A percentile compares a stretch with the other conserved stretches of the same genome.
phyloP scores from a whole-genome alignment of 2,797 vertebrate genomes.

The Spinus olivaceus region DNA sequence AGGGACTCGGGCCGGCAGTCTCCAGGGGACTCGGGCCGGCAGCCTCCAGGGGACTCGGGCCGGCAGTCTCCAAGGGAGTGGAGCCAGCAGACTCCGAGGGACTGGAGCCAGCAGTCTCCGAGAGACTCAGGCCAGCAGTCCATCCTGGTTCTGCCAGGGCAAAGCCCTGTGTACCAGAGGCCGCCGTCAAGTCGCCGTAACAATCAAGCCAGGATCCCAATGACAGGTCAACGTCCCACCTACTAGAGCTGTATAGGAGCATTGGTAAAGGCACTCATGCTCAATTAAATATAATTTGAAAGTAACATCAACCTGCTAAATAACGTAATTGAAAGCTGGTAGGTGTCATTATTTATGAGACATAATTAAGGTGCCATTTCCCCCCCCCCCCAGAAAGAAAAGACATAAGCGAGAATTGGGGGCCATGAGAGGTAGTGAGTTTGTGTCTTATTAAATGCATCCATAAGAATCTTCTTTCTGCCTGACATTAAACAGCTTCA shows the following conservation, averaged over 20 bases:
- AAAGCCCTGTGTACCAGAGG: slow-evolving; percentile 62
- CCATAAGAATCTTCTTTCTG: slow-evolving; percentile 25
- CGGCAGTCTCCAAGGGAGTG: slow-evolving; percentile 70
- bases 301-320: slow-evolving; percentile 15
- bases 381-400: not conserved
- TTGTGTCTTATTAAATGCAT: not conserved
- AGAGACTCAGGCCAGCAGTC: slow-evolving; percentile 76
- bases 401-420: not conserved
- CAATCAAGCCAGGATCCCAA: slow-evolving; percentile 56
- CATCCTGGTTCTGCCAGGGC: slow-evolving; percentile 62
- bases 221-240: slow-evolving; percentile 22
- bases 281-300: not conserved
- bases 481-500: slow-evolving; percentile 51
- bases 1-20: slow-evolving; percentile 78
- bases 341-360: slow-evolving; percentile 27
- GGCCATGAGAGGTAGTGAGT: not conserved
- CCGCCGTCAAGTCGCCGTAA: slow-evolving; percentile 67
- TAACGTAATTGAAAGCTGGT: slow-evolving; percentile 41
- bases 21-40: slow-evolving; percentile 74
- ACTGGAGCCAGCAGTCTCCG: slow-evolving; percentile 68
- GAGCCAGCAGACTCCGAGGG: not conserved
- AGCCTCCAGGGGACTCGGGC: slow-evolving; percentile 77
- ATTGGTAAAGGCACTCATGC: not conserved
- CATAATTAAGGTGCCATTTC: not conserved
- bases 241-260: slow-evolving; percentile 3